Evolutionary conservation across 2,113 vertebrate genomes (phyloP), one percentile per base, ranked within the genome.

Genomic region (Channa maculata): DNA sequence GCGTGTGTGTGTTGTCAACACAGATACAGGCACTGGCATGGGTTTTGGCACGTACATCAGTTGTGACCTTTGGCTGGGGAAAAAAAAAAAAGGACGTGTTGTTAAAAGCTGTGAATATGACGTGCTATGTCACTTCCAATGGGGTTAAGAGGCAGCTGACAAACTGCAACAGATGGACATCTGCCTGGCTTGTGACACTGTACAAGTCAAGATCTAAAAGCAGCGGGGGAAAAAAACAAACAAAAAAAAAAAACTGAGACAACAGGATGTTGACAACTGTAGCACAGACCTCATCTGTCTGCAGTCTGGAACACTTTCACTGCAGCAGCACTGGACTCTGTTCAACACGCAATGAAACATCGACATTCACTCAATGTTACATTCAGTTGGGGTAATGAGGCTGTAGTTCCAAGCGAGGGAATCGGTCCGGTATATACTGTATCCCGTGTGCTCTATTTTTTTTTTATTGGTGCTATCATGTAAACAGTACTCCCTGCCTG

Each of bases 151-250:
- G 55, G 59, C 52, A 62, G 65, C 68, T 75, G 75, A 82, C 71
- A 86, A 71, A 77, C 53, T 39, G 62, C 77, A 71, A 69, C 71
- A 83, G 75, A 85, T 61, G 59, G 87, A 69, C 75, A 65, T 69
- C 50, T 51, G 70, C 48, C 67, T 58, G 77, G 11, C 43, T 36
- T 82, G 65, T 72, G 65, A 86, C 76, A 62, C 44, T 48, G 14
- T 49, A 48, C 13, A 48, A 77, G 58, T 87, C 51, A 68, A 72
- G 58, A 82, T 83, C 44, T 67, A 49, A 86, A 72, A 75, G 58
- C 41, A 53, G 49, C 43, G 14, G 65, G 24, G 24, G 24, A 43
- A 50, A 43, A 44, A 53, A 24, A n/a, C 5, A 43, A 63, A 67
- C 33, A 5, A 48, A 46, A 3, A 11, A 39, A 15, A 63, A 46